A percentile compares a stretch with the other conserved stretches of the same genome.
These are phyloP conservation scores for Acronicta leporina DNA, from an alignment of 2,888 invertebrate species.

Conservation along the genomic window DNA sequence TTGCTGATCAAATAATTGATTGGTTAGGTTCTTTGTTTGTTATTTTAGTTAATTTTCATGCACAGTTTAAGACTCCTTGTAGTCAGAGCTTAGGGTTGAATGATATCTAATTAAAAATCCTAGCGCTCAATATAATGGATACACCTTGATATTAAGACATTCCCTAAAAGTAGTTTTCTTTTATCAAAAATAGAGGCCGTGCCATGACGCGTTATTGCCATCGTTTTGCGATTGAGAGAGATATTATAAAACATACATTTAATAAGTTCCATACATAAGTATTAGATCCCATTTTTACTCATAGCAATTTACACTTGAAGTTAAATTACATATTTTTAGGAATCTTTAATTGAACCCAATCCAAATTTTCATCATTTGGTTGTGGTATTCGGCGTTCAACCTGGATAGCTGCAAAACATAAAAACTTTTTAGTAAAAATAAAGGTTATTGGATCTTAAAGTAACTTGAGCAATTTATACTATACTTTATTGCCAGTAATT, in stretches of 20 bases:
- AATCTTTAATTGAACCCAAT: slow-evolving; percentile 78
- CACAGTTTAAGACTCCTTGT: too few relatives aligned
- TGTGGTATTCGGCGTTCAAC: slow-evolving; percentile 58
- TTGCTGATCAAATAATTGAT: slow-evolving; percentile 76
- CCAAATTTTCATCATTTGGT: slow-evolving; percentile 63
- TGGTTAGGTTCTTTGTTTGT: slow-evolving; percentile 74
- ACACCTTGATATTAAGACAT: too few relatives aligned
- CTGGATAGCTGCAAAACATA: slow-evolving; percentile 65
- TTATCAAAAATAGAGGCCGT: too few relatives aligned
- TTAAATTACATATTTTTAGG: slow-evolving; percentile 54
- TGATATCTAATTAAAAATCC: too few relatives aligned
- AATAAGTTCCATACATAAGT: slow-evolving; percentile 5
- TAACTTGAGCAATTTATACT: too few relatives aligned
- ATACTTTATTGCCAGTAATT: too few relatives aligned
- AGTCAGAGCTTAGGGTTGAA: too few relatives aligned
- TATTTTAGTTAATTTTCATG: slow-evolving; percentile 45
- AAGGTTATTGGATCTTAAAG: background rate
- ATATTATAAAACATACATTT: slow-evolving; percentile 2
- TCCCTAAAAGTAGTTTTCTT: too few relatives aligned
- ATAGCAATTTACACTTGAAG: background rate
- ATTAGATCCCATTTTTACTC: background rate
- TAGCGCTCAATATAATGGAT: background rate
- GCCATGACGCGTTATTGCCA: too few relatives aligned
- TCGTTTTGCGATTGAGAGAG: too few relatives aligned
- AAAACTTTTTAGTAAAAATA: background rate